Percentiles rank a stretch among this genome's conserved stretches.
Conservation (phyloP, 2,888 invertebrate genomes). For the Meiosimyza decipiens region DNA sequence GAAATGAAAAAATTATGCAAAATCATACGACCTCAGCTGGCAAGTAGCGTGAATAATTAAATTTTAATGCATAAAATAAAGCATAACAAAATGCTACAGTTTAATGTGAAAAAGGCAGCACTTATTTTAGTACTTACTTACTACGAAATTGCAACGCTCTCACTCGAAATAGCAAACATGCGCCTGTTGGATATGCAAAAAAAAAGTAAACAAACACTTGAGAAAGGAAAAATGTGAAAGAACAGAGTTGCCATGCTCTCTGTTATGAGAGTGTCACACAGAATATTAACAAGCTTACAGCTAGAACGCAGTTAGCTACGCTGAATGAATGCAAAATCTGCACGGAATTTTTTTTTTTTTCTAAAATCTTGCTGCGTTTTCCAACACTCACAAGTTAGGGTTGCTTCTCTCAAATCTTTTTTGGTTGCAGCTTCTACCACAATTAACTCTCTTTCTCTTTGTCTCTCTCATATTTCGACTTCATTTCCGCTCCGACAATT, state of each 20-base stretch:
- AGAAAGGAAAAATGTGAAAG: background rate
- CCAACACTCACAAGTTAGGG: background rate
- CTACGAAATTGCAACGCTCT: background rate
- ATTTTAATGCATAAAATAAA: too few relatives aligned
- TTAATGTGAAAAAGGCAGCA: too few relatives aligned
- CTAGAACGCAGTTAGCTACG: too few relatives aligned
- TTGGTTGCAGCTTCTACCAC: background rate
- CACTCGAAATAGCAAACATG: background rate
- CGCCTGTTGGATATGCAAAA: conserved; percentile 12
- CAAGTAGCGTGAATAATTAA: too few relatives aligned
- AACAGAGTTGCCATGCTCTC: too few relatives aligned
- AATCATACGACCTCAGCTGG: too few relatives aligned
- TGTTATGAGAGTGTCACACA: background rate
- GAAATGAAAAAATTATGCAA: too few relatives aligned
- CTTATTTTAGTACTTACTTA: background rate
- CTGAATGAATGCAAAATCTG: background rate
- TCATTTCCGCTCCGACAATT: background rate
- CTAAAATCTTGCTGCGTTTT: background rate
- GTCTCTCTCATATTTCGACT: background rate
- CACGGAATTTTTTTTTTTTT: background rate
- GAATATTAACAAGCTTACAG: too few relatives aligned
- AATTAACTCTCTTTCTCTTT: background rate
- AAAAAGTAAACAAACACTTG: conserved; percentile 29
- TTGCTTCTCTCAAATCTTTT: background rate
- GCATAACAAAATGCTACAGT: too few relatives aligned